A percentile compares a stretch with the other conserved stretches of the same genome.
phyloP scores from a whole-genome alignment of 2,888 invertebrate genomes.

The Ditula angustiorana region DNA sequence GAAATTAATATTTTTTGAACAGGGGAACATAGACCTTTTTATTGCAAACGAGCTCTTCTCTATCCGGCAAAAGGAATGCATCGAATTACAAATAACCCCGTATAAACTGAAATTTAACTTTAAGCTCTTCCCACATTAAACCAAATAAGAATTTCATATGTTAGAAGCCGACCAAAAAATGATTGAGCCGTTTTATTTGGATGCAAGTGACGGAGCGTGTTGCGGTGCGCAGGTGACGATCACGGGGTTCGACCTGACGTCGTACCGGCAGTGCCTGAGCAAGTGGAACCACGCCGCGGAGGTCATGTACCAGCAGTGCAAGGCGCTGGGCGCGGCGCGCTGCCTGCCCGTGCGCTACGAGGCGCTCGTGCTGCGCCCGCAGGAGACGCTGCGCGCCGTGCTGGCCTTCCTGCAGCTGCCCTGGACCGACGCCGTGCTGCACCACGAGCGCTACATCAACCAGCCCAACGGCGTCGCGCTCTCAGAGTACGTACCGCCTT shows the following conservation, averaged over 20 bases:
- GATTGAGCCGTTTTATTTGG: neutral
- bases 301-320: slow-evolving; percentile 97
- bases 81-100: too few relatives aligned
- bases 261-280: slow-evolving; percentile 96
- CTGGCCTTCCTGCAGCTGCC: slow-evolving; percentile 95
- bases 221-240: slow-evolving; percentile 82
- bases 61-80: too few relatives aligned
- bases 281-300: slow-evolving; percentile 99
- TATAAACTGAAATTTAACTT: too few relatives aligned
- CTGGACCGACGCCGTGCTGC: slow-evolving; percentile 98
- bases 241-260: slow-evolving; percentile 97
- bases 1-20: too few relatives aligned
- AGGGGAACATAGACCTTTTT: too few relatives aligned
- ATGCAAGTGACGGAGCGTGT: neutral
- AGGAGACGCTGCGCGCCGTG: slow-evolving; percentile 94
- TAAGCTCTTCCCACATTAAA: too few relatives aligned
- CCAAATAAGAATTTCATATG: too few relatives aligned
- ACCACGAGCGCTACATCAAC: slow-evolving; percentile 99
- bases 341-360: slow-evolving; percentile 98
- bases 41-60: too few relatives aligned
- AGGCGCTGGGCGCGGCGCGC: slow-evolving; percentile 89
- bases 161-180: too few relatives aligned
- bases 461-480: slow-evolving; percentile 97
- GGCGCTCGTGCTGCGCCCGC: slow-evolving; percentile 97
- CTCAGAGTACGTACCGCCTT: slow-evolving; percentile 91